Evolutionary conservation across 1,140 invertebrate species (phyloP).

Genomic region (Chrysopa pallens): DNA sequence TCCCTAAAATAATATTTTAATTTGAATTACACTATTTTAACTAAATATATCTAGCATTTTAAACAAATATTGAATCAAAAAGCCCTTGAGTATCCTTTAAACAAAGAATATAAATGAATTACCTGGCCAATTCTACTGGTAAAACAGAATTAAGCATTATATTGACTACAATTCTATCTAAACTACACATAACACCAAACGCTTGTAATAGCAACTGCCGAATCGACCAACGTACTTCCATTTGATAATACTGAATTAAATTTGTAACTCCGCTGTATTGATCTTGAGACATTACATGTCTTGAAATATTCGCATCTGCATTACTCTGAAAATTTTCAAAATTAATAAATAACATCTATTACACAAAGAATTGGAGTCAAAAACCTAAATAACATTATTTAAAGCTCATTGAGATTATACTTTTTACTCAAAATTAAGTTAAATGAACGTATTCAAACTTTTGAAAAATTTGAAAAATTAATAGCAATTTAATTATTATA

Average conservation of each 20-base stretch:
- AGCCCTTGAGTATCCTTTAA: no score
- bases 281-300: slow-evolving; percentile 55
- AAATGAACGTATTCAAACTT: no score
- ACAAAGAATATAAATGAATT: slow-evolving; percentile 2
- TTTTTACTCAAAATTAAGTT: no score
- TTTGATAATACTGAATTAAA: slow-evolving; percentile 78
- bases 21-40: no score
- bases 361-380: no score
- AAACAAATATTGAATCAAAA: no score
- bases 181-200: slow-evolving; percentile 69
- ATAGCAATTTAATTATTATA: no score
- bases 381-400: no score
- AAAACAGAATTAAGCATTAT: slow-evolving; percentile 72
- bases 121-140: slow-evolving; percentile 69
- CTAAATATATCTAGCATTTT: no score
- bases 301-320: slow-evolving; percentile 63
- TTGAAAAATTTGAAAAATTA: no score
- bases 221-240: slow-evolving; percentile 74
- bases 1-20: slow-evolving; percentile 33
- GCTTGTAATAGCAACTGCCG: slow-evolving; percentile 61
- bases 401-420: no score
- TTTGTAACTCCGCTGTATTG: slow-evolving; percentile 56
- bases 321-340: slow-evolving; percentile 52
- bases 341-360: no score
- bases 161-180: slow-evolving; percentile 59